Conservation (phyloP, 35 echinoderm and acorn worm species). For the Lytechinus pictus region DNA sequence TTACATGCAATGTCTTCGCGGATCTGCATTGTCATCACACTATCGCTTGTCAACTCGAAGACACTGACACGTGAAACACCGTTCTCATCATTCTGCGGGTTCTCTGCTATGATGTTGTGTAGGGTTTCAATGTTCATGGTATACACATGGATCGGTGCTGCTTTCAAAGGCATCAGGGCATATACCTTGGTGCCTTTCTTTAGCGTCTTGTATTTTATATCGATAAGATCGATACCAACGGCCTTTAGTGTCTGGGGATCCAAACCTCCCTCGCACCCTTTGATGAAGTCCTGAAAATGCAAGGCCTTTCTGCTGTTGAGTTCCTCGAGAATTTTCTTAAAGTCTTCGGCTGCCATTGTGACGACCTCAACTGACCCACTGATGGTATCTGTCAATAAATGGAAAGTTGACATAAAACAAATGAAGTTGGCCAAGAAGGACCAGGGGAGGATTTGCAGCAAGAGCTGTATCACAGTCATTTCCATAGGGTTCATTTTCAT, state of each 20-base stretch:
- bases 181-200: neutral
- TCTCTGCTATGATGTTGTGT: neutral
- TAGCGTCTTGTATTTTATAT: neutral
- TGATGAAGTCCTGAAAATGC: neutral
- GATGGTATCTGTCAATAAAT: neutral
- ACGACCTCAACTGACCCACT: neutral
- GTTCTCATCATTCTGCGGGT: neutral
- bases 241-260: neutral
- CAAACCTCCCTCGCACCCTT: neutral
- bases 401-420: neutral
- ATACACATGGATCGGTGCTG: neutral
- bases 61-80: neutral
- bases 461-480: no score
- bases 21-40: neutral
- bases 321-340: neutral
- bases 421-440: neutral
- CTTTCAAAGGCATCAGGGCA: neutral
- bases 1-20: neutral
- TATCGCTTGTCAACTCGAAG: neutral
- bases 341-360: conserved; percentile 13
- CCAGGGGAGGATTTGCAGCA: no score
- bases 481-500: no score
- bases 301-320: neutral
- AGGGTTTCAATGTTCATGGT: neutral
- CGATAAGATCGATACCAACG: neutral